Evolutionary conservation across 2,888 invertebrate genomes (phyloP), one percentile per base, ranked within the genome.

Genomic region (Athalia rosae): DNA sequence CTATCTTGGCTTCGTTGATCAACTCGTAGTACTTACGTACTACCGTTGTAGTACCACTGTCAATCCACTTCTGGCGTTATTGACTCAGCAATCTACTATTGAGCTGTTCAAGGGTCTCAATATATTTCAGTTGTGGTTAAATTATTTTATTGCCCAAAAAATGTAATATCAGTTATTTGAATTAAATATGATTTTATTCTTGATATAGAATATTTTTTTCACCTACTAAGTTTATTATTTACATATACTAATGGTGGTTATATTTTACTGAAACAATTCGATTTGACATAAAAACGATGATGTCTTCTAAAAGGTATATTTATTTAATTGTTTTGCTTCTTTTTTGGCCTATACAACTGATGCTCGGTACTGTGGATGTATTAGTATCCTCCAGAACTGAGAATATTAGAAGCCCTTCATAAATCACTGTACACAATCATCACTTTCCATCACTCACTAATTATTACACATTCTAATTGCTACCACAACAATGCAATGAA

Each of bases 281-380:
- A 74, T 61, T 82, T 82, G 81, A 84, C 82, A 80, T 83, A 85
- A 85, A 84, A 77, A 83, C 85, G 85, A 89, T 88, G 86, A 89
- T 89, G 89, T 89, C 89, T 87, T 89, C 89, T 84, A 89, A 89
- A 83, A 89, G 89, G 89, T 89, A 88, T 89, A 88, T 83, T 85
- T 82, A 82, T 84, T 86, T 88, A 71, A 73, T 77, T 73, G 62
- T 73, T 77, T 73, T 77, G n/a, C n/a, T 48, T 78, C 45, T 76
- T 28, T n/a, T 71, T 58, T 11, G 13, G 28, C 28, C 28, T 28
- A 28, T 28, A 28, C 28, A 28, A 28, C 28, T 28, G 28, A 28
- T 28, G 28, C 28, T 28, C 2, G 28, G 28, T 28, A 28, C 28
- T 28, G 28, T 28, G 28, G 28, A 28, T 28, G 28, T 28, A 28